phyloP scores from a whole-genome alignment of 2,888 invertebrate genomes.

The Trilocha varians region DNA sequence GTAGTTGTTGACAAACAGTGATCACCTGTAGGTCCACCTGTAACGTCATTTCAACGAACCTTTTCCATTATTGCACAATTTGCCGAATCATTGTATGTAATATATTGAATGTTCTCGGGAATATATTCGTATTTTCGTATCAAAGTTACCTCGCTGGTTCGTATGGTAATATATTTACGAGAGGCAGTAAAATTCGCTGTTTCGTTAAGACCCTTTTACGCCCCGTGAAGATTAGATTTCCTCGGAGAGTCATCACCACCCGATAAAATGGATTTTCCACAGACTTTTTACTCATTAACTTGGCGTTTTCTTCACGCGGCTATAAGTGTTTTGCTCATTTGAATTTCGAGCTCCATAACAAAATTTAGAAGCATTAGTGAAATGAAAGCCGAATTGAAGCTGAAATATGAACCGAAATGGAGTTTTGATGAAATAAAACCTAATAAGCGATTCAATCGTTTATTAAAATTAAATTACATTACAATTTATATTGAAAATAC shows the following conservation, averaged over 20 bases:
- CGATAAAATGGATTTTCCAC: slow-evolving; percentile 22
- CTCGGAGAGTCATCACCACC: slow-evolving; percentile 14
- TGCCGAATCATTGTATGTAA: not conserved
- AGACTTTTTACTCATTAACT: slow-evolving; percentile 42
- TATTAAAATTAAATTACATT: not conserved
- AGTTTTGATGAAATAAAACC: not conserved
- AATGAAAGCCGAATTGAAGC: not conserved
- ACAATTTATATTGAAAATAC: not conserved
- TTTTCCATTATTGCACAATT: not conserved
- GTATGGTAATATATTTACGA: slow-evolving; percentile 4
- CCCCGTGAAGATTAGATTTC: slow-evolving; percentile 19
- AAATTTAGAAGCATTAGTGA: not conserved
- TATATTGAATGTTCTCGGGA: slow-evolving; percentile 1
- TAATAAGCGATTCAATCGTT: not conserved
- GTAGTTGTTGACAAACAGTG: not conserved
- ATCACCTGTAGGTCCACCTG: not conserved
- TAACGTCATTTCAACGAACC: not conserved
- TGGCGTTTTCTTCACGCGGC: slow-evolving; percentile 29
- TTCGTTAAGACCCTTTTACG: slow-evolving; percentile 4
- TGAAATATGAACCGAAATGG: no score
- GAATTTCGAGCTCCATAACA: no score
- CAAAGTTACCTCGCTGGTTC: not conserved
- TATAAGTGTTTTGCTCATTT: no score
- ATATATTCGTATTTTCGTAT: slow-evolving; percentile 3
- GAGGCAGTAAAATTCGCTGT: slow-evolving; percentile 1